Percentiles rank a stretch among this genome's conserved stretches.
Conservation (phyloP, 1,140 invertebrate genomes). For the Grapholita molesta region DNA sequence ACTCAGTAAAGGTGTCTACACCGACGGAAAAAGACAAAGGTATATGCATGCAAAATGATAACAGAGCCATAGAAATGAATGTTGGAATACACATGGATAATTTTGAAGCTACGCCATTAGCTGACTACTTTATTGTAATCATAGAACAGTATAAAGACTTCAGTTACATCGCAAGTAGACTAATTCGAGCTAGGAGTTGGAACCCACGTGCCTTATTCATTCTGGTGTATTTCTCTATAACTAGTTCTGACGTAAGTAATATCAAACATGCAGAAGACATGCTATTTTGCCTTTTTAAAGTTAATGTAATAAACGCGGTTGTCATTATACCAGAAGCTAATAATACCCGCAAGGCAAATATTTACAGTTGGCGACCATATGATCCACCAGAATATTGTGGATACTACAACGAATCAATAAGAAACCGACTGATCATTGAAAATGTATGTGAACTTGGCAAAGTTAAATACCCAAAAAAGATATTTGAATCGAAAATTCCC, state of each 20-base stretch:
- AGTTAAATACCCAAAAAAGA: slow-evolving; percentile 29
- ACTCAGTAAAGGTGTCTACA: slow-evolving; percentile 36
- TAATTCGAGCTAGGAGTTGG: slow-evolving; percentile 50
- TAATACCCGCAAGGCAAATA: slow-evolving; percentile 38
- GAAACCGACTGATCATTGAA: slow-evolving; percentile 38
- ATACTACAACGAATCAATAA: slow-evolving; percentile 50
- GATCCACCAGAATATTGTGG: slow-evolving; percentile 65
- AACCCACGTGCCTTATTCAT: slow-evolving; percentile 59
- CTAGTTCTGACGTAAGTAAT: slow-evolving; percentile 24
- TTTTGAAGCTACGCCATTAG: slow-evolving; percentile 32
- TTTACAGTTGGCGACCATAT: slow-evolving; percentile 62
- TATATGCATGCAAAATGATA: slow-evolving; percentile 27
- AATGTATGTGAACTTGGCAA: slow-evolving; percentile 49
- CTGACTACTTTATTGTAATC: slow-evolving; percentile 58
- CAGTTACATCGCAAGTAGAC: slow-evolving; percentile 36
- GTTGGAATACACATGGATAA: slow-evolving; percentile 29
- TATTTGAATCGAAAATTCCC: slow-evolving; percentile 53
- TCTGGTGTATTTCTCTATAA: slow-evolving; percentile 42
- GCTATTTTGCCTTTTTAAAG: slow-evolving; percentile 47
- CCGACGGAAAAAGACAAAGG: slow-evolving; percentile 18
- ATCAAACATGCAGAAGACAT: slow-evolving; percentile 42
- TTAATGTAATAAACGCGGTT: slow-evolving; percentile 51
- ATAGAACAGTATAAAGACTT: slow-evolving; percentile 48
- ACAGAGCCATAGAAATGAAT: slow-evolving; percentile 15
- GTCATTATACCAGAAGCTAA: slow-evolving; percentile 42